Percentiles rank a stretch among this genome's conserved stretches.
Evolutionary conservation across 2,113 vertebrate species (phyloP).

Genomic region (Ellobius talpinus): DNA sequence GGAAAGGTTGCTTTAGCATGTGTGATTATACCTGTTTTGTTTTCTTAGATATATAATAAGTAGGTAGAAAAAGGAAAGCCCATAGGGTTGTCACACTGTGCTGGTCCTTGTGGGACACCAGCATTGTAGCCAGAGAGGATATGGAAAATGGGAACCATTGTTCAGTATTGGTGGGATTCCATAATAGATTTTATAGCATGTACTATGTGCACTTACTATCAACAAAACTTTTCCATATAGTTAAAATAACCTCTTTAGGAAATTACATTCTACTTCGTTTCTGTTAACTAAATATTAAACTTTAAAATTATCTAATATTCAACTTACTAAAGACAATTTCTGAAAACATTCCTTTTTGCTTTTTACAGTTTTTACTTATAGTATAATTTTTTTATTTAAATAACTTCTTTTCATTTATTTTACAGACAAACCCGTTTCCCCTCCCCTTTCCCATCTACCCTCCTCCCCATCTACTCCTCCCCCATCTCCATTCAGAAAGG

Average conservation of each 20-base stretch:
- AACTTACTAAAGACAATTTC: constrained; percentile 24
- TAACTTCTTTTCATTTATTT: no score
- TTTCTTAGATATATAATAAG: background rate
- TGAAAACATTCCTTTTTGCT: background rate
- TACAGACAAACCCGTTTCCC: no score
- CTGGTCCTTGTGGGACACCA: background rate
- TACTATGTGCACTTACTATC: background rate
- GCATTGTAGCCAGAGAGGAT: background rate
- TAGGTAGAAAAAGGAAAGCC: background rate
- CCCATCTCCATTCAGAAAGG: no score
- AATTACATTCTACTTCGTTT: constrained; percentile 32
- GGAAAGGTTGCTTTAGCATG: background rate
- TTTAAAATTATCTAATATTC: constrained; percentile 28
- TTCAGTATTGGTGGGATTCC: background rate
- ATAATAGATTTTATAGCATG: background rate
- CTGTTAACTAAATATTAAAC: constrained; percentile 14
- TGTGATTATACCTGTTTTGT: background rate
- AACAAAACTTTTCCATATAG: background rate
- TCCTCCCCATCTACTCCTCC: no score
- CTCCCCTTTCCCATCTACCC: no score
- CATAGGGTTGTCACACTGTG: background rate
- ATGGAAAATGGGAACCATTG: background rate
- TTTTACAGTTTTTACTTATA: no score
- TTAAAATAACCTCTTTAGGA: background rate
- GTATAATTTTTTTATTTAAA: no score